A percentile compares a stretch with the other conserved stretches of the same genome.
These are phyloP conservation scores for Spermophilus dauricus DNA, from an alignment of 2,113 vertebrate genomes.

Conservation along the genomic window DNA sequence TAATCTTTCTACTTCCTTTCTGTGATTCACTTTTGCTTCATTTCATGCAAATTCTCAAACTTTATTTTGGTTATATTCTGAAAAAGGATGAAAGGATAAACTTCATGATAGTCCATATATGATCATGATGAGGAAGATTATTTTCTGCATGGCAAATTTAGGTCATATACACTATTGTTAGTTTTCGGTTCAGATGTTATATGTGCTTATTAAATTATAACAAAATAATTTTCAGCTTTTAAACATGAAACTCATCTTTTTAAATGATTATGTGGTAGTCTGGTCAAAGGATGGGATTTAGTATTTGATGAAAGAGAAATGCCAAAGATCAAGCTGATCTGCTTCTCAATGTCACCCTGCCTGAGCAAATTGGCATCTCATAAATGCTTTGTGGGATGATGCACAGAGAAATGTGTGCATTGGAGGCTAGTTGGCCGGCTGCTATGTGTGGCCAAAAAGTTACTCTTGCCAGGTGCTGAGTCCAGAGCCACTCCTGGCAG, in stretches of 20 bases:
- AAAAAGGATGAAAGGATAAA: not conserved
- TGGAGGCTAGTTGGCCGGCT: not conserved
- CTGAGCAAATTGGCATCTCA: constrained; percentile 59
- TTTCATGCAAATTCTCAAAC: not conserved
- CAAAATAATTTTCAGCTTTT: constrained; percentile 19
- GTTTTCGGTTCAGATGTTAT: not conserved
- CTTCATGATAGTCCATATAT: not conserved
- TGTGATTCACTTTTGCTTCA: not conserved
- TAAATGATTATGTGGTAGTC: constrained; percentile 30
- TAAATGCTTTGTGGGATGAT: constrained; percentile 47
- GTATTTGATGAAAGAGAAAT: constrained; percentile 45
- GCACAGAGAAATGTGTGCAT: not conserved
- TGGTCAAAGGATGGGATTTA: constrained; percentile 10
- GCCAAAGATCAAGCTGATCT: constrained; percentile 56
- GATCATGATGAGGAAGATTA: not conserved
- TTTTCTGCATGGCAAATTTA: not conserved
- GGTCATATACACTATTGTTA: not conserved
- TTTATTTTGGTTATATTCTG: not conserved
- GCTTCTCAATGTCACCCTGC: not conserved
- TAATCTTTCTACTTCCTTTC: not conserved
- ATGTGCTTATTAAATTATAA: not conserved
- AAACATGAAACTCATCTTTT: constrained; percentile 31
- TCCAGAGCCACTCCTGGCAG: constrained; percentile 61
- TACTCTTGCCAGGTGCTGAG: constrained; percentile 42
- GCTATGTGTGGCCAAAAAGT: not conserved